Base-by-base conservation (phyloP, 2,888 invertebrate species). In the Saturnia japonica region DNA sequence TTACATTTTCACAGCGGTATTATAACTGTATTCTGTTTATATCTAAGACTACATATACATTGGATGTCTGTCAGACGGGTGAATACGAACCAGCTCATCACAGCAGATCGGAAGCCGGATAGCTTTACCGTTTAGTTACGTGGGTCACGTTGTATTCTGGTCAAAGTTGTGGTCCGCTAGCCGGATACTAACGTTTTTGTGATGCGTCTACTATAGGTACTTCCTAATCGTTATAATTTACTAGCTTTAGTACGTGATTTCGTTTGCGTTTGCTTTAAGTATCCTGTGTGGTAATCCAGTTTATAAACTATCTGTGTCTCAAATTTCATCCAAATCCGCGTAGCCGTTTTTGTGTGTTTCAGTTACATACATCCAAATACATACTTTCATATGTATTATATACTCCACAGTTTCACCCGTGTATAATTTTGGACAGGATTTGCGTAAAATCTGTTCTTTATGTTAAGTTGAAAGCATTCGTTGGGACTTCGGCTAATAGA, bases 181-280 rank as follows among this genome's bases (percentile, higher is more conserved):
- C 90, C 91, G 92, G 92, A 91, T 87, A 89, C 88, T 84, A 85
- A 84, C 82, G 84, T 84, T 86, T 89, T 87, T 86, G 83, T 69
- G 71, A 57, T 57, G 3, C 12, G 42, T 47, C 69, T 69, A 69
- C 12, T 67, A 67, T 34, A 42, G 45, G 75, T 73, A 75, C 74
- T 74, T 74, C 74, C 76, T 73, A 74, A 73, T 73, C 68, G 70
- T 74, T 72, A 67, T 70, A 66, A 60, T 16, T 19, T 66, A 66
- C 51, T 45, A 40, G 47, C 19, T 16, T 47, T 16, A 16, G 14
- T 47, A 14, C 14, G 45, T 47, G 16, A 47, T 14, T 47, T 47
- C 45, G 45, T n/a, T n/a, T n/a, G n/a, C n/a, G n/a, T n/a, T n/a
- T n/a, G n/a, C n/a, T n/a, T n/a, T n/a, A n/a, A n/a, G n/a, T n/a